These are phyloP conservation scores for Alouatta palliata DNA, from an alignment of 2,113 vertebrate genomes.

Conservation along the genomic window DNA sequence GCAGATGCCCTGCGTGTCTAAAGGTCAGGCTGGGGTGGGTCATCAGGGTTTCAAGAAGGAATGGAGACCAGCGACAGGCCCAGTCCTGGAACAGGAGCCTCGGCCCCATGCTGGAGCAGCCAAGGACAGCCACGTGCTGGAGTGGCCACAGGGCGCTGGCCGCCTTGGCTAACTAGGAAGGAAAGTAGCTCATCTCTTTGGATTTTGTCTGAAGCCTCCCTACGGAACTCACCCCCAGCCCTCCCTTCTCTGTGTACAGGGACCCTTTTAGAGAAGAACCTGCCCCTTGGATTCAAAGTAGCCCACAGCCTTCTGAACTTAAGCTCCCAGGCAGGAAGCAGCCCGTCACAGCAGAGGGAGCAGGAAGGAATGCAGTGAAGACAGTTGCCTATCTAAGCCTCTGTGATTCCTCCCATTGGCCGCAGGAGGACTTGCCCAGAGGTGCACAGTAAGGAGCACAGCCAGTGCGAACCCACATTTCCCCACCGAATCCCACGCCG, in stretches of 20 bases:
- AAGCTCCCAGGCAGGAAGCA: neutral
- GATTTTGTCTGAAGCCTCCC: neutral
- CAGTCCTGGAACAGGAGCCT: neutral
- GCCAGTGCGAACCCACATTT: neutral
- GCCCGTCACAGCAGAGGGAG: neutral
- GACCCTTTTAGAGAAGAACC: neutral
- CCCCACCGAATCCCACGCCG: neutral
- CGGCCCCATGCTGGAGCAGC: neutral
- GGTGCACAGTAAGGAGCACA: neutral
- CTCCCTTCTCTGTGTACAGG: neutral
- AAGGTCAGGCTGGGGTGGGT: neutral
- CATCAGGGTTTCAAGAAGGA: neutral
- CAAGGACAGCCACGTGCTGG: accelerated
- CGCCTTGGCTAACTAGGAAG: neutral
- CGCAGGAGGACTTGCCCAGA: neutral
- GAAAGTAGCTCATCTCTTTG: neutral
- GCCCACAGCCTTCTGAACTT: neutral
- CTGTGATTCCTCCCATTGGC: neutral
- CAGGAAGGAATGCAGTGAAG: neutral
- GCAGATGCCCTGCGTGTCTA: accelerated
- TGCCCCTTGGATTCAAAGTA: neutral
- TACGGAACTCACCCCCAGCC: neutral
- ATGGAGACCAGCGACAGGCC: neutral
- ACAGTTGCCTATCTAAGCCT: neutral
- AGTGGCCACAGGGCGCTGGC: accelerated